Evolutionary conservation across 1,140 invertebrate species (phyloP).

Genomic region (Drosophila carrolli): DNA sequence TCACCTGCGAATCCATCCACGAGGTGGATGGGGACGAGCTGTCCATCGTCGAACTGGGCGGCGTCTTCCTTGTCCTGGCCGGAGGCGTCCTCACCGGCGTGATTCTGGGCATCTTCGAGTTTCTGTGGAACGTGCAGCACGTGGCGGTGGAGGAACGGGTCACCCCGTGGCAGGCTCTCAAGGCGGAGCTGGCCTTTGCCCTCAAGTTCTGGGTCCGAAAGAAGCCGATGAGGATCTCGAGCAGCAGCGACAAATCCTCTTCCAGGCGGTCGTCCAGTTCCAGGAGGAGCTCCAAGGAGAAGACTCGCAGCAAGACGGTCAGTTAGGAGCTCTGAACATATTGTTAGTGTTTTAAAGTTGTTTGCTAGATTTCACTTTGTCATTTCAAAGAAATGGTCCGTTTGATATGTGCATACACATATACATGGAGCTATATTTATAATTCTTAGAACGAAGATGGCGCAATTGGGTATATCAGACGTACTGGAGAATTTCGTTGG

Average conservation of each 20-base stretch:
- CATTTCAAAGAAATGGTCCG: constrained; percentile 5
- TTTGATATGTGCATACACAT: constrained; percentile 1
- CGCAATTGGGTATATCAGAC: constrained; percentile 1
- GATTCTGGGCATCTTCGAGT: constrained; percentile 90
- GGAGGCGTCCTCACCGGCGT: constrained; percentile 88
- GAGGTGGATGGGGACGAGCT: constrained; percentile 84
- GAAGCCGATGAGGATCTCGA: constrained; percentile 86
- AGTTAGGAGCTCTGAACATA: constrained; percentile 24
- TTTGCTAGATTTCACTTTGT: not conserved
- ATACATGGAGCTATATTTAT: constrained; percentile 17
- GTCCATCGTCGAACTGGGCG: constrained; percentile 89
- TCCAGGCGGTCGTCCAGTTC: constrained; percentile 77
- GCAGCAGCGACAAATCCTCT: constrained; percentile 74
- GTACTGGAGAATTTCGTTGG: not conserved
- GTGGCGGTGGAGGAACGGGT: constrained; percentile 91
- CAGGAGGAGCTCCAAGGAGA: constrained; percentile 68
- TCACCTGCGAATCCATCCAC: constrained; percentile 55
- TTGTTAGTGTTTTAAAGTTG: no score
- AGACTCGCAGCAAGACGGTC: constrained; percentile 63
- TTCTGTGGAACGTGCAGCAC: constrained; percentile 93
- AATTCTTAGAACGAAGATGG: constrained; percentile 18
- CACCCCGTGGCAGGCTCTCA: constrained; percentile 87
- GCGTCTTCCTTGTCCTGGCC: constrained; percentile 90
- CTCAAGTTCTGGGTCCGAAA: constrained; percentile 88
- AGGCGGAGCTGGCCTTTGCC: constrained; percentile 88